A percentile compares a stretch with the other conserved stretches of the same genome.
Conservation (phyloP, 2,797 vertebrate genomes). For the Tokudaia tokunoshimensis region DNA sequence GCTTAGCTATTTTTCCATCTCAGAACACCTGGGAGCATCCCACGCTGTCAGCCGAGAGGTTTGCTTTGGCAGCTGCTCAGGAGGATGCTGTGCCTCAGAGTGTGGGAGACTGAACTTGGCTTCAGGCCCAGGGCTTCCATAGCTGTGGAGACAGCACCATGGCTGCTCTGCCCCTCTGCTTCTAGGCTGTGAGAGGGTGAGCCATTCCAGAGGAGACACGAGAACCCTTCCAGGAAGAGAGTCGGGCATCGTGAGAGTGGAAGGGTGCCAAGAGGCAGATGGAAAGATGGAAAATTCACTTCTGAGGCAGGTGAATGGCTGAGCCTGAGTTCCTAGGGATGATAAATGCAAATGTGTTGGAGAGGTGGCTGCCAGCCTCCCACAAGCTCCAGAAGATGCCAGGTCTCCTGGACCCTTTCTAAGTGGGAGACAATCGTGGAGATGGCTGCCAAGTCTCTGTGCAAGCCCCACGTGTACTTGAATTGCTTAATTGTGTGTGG, state of each 20-base stretch:
- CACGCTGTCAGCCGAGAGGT: neutral
- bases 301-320: neutral
- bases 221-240: slow-evolving; percentile 53
- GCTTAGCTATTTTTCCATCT: slow-evolving; percentile 3
- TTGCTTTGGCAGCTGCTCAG: neutral
- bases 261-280: slow-evolving; percentile 38
- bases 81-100: neutral
- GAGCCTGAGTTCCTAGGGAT: slow-evolving; percentile 37
- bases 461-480: neutral
- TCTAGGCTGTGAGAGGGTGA: slow-evolving; percentile 14
- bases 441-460: neutral
- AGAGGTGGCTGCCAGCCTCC: neutral
- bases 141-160: neutral
- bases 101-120: neutral
- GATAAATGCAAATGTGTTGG: slow-evolving; percentile 2
- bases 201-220: neutral
- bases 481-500: neutral
- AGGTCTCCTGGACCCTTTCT: slow-evolving; percentile 41
- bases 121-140: neutral
- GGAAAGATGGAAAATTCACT: slow-evolving; percentile 30
- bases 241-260: neutral
- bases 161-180: slow-evolving; percentile 12
- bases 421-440: slow-evolving; percentile 2
- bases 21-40: neutral
- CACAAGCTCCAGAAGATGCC: neutral